phyloP scores from a whole-genome alignment of 2,888 invertebrate genomes.

The Pecten maximus region DNA sequence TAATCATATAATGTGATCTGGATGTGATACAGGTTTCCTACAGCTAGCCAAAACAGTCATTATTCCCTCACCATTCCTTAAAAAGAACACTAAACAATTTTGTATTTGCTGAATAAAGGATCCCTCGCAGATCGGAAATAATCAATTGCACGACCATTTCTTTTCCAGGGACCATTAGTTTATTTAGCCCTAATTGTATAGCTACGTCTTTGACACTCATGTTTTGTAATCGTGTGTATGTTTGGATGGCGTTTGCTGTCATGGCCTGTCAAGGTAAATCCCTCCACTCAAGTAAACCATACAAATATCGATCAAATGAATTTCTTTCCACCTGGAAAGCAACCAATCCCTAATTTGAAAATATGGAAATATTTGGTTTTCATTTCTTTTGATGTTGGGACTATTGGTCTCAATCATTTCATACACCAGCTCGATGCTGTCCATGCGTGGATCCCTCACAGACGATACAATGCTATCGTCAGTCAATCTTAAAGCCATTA shows the following conservation, averaged over 20 bases:
- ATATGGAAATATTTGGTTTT: constrained; percentile 28
- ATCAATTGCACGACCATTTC: not conserved
- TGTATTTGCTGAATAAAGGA: constrained; percentile 9
- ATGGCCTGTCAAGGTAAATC: not conserved
- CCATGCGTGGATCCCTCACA: not conserved
- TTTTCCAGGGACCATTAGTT: not conserved
- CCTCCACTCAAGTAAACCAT: not conserved
- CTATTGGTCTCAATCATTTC: constrained; percentile 6
- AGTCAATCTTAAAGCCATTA: constrained; percentile 4
- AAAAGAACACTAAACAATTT: not conserved
- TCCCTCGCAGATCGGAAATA: not conserved
- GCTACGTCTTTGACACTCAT: not conserved
- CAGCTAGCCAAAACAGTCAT: not conserved
- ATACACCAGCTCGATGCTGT: not conserved
- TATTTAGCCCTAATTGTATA: not conserved
- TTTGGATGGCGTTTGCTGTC: not conserved
- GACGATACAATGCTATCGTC: not conserved
- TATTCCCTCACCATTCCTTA: not conserved
- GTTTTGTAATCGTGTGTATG: not conserved
- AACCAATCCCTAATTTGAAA: not conserved
- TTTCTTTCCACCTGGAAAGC: not conserved
- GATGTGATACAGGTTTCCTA: not conserved
- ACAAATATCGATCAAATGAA: not conserved
- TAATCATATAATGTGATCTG: not conserved
- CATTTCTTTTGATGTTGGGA: constrained; percentile 16